phyloP scores from a whole-genome alignment of 2,888 invertebrate genomes.

The Spisula solida region DNA sequence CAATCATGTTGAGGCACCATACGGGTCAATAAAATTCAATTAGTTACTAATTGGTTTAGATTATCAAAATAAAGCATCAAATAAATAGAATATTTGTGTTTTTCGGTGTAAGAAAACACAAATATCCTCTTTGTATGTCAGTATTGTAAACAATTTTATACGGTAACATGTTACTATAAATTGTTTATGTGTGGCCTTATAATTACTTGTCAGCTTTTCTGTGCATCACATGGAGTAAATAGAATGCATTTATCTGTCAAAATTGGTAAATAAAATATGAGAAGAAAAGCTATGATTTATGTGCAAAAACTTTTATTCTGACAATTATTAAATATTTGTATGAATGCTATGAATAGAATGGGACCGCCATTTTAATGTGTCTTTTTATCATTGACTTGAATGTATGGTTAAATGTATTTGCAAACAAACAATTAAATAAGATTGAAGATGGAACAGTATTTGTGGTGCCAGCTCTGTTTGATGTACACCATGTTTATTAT shows the following conservation, averaged over 20 bases:
- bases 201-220: not conserved
- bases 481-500: no score
- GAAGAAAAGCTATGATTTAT: slow-evolving; percentile 11
- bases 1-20: no score
- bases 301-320: not conserved
- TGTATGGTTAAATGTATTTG: not conserved
- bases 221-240: not conserved
- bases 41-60: no score
- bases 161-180: no score
- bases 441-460: not conserved
- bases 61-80: no score
- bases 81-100: no score
- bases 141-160: no score
- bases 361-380: not conserved
- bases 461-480: no score
- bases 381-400: not conserved
- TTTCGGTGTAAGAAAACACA: no score
- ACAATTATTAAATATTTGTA: slow-evolving; percentile 21
- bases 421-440: not conserved
- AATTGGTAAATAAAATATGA: slow-evolving; percentile 11
- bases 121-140: no score
- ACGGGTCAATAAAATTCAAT: no score
- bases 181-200: not conserved
- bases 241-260: slow-evolving; percentile 21
- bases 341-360: not conserved